Conservation (phyloP, 2,797 vertebrate genomes). For the Neosilurus hyrtlii region DNA sequence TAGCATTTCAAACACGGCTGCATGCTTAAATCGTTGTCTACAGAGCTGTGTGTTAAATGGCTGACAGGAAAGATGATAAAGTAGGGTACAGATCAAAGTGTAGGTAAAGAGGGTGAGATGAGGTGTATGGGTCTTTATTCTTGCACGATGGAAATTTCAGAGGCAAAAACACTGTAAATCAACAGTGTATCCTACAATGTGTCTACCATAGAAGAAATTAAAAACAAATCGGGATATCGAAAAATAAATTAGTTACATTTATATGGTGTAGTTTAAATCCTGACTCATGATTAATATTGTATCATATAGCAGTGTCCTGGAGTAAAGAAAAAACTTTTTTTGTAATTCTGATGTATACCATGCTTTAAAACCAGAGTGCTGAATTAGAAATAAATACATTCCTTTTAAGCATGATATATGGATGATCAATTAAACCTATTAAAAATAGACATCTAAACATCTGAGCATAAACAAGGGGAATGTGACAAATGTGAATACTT, state of each 20-base stretch:
- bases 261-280: background rate
- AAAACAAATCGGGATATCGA: background rate
- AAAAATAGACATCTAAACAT: background rate
- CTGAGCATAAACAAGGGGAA: background rate
- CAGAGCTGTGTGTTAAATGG: background rate
- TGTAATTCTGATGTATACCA: background rate
- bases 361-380: background rate
- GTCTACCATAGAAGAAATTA: background rate
- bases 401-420: background rate
- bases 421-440: background rate
- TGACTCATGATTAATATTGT: background rate
- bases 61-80: background rate
- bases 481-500: background rate
- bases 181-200: background rate
- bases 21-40: background rate
- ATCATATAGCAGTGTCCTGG: background rate
- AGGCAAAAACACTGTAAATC: background rate
- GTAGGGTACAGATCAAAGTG: background rate
- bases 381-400: background rate
- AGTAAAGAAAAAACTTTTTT: background rate
- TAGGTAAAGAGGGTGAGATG: background rate
- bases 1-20: slow-evolving; percentile 13
- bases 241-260: background rate
- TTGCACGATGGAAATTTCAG: background rate
- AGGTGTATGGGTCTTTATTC: background rate